A percentile compares a stretch with the other conserved stretches of the same genome.
These are phyloP conservation scores for Elmis aenea DNA, from an alignment of 2,888 invertebrate genomes.

Conservation along the genomic window DNA sequence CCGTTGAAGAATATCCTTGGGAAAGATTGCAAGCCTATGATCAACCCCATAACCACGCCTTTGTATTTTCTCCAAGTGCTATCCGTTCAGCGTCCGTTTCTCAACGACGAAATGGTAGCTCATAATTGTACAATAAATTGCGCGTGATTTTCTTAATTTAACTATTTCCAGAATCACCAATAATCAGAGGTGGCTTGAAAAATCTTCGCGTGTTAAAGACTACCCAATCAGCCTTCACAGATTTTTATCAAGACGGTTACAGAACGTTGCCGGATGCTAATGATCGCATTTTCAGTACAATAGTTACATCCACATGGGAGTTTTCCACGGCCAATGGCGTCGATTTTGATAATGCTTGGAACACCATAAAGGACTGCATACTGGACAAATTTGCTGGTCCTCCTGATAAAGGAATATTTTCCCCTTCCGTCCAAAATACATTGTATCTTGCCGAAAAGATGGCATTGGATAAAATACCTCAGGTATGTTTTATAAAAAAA, in stretches of 20 bases:
- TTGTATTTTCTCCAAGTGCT: conserved; percentile 64
- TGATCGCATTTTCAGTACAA: conserved; percentile 74
- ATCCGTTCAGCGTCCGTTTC: conserved; percentile 65
- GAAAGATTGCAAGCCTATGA: conserved; percentile 57
- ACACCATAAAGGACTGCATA: conserved; percentile 64
- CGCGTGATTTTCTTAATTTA: background rate
- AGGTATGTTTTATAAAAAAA: conserved; percentile 52
- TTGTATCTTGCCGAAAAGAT: conserved; percentile 66
- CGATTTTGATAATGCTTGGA: conserved; percentile 67
- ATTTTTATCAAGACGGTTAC: conserved; percentile 75
- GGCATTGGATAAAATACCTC: conserved; percentile 62
- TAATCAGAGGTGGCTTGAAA: conserved; percentile 64
- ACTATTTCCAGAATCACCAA: conserved; percentile 48
- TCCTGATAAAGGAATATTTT: conserved; percentile 64
- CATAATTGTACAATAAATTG: conserved; percentile 28
- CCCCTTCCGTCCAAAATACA: conserved; percentile 76
- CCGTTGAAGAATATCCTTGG: conserved; percentile 73
- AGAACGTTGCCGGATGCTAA: conserved; percentile 69
- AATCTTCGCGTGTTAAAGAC: conserved; percentile 72
- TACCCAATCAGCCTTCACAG: conserved; percentile 74
- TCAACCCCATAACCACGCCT: conserved; percentile 68
- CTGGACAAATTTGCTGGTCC: conserved; percentile 73
- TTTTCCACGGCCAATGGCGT: conserved; percentile 61
- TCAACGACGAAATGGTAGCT: conserved; percentile 59
- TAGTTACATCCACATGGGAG: conserved; percentile 70